phyloP scores from a whole-genome alignment of 2,888 invertebrate genomes.

The Erebia aethiops region DNA sequence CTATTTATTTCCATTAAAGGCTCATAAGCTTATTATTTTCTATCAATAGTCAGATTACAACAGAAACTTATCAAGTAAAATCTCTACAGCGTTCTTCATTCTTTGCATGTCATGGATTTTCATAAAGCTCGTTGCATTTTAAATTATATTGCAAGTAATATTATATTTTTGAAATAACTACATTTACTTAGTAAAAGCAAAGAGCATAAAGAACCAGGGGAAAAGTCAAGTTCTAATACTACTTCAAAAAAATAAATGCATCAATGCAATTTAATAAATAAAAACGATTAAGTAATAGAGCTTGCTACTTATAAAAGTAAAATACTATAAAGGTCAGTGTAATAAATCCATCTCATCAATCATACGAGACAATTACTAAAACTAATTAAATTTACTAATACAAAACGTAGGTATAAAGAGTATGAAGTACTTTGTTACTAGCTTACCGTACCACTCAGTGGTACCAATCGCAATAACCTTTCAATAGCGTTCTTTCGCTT shows the following conservation, averaged over 20 bases:
- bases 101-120: constrained; percentile 7
- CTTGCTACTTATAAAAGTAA: background rate
- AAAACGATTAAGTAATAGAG: background rate
- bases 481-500: too few species aligned
- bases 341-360: background rate
- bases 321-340: background rate
- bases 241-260: background rate
- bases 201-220: too few species aligned
- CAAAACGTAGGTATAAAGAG: constrained; percentile 4
- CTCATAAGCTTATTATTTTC: background rate
- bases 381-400: constrained; percentile 13
- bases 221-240: background rate
- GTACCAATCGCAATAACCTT: too few species aligned
- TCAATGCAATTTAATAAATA: background rate
- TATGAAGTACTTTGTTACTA: background rate
- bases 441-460: too few species aligned
- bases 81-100: background rate
- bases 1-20: background rate
- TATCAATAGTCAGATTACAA: background rate
- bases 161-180: background rate
- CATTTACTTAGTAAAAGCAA: too few species aligned
- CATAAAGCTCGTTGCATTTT: background rate
- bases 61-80: background rate
- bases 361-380: background rate
- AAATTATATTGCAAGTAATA: background rate